These are phyloP conservation scores for Glossophaga mutica DNA, from an alignment of 2,797 vertebrate species.

Conservation along the genomic window DNA sequence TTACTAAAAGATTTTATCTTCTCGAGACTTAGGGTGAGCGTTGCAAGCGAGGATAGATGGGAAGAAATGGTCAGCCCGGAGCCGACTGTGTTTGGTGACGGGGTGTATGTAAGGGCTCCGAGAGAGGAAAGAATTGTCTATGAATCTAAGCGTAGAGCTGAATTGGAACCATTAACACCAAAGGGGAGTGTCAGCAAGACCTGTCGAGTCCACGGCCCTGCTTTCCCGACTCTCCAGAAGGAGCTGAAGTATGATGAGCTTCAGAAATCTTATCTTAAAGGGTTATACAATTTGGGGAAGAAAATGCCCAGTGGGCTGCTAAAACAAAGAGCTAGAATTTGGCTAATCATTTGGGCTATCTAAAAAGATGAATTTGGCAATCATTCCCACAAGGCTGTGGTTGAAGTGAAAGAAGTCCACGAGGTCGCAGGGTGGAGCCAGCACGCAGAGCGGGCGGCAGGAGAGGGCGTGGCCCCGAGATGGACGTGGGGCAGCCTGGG, in stretches of 20 bases:
- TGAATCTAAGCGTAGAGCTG: background rate
- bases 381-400: background rate
- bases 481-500: background rate
- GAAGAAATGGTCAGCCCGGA: background rate
- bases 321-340: background rate
- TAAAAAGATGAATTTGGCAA: background rate
- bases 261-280: background rate
- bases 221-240: background rate
- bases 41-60: background rate
- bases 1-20: background rate
- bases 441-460: background rate
- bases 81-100: background rate
- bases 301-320: background rate
- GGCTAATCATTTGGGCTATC: background rate
- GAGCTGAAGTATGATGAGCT: background rate
- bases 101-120: background rate
- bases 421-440: background rate
- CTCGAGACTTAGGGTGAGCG: background rate
- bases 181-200: background rate
- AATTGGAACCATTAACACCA: background rate
- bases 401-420: background rate
- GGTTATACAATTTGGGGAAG: background rate
- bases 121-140: background rate
- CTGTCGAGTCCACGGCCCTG: background rate
- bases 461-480: background rate